Conservation (phyloP, 2,113 vertebrate genomes). For the Pycnonotus jocosus region DNA sequence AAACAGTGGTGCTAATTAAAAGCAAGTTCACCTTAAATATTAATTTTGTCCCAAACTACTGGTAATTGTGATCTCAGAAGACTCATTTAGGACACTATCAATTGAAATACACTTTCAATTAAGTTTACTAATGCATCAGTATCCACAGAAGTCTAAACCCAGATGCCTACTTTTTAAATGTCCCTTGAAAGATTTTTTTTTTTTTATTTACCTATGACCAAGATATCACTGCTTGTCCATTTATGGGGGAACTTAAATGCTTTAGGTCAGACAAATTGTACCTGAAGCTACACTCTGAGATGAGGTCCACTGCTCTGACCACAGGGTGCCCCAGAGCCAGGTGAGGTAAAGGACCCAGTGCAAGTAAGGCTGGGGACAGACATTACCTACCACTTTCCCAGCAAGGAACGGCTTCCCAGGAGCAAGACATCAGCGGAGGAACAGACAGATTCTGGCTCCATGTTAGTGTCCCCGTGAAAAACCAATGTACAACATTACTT, state of each 20-base stretch:
- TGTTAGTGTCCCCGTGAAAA: neutral
- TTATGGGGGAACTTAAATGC: neutral
- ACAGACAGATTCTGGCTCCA: neutral
- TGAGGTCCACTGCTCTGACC: neutral
- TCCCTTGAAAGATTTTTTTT: neutral
- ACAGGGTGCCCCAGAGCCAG: neutral
- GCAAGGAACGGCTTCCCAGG: rapidly evolving
- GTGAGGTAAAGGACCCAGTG: neutral
- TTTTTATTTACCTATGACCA: neutral
- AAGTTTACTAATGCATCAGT: neutral
- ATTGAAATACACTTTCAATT: neutral
- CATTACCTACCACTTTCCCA: neutral
- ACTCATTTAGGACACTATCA: neutral
- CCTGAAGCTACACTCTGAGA: neutral
- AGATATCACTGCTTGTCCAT: neutral
- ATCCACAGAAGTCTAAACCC: neutral
- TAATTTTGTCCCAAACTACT: neutral
- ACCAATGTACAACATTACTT: neutral
- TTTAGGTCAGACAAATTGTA: rapidly evolving
- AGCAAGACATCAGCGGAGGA: neutral
- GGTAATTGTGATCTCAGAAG: neutral
- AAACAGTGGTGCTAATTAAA: neutral
- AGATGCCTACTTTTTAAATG: neutral
- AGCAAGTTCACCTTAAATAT: neutral
- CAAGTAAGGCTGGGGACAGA: rapidly evolving